Evolutionary conservation across 2,113 vertebrate genomes (phyloP).

Genomic region (Chaetodon auriga): DNA sequence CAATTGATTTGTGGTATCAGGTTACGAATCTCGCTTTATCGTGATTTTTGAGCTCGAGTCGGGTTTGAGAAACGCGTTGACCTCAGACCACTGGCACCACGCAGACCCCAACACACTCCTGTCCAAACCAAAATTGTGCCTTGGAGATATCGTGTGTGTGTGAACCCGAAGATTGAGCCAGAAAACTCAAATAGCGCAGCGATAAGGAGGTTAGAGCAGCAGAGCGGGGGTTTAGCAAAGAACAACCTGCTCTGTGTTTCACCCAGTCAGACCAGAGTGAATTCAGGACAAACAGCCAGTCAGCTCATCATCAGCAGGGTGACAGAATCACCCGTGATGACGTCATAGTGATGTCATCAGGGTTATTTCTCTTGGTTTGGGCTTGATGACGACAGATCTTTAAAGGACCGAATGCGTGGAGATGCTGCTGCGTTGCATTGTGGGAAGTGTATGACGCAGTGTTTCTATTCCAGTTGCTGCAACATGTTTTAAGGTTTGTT

Average conservation of each 20-base stretch:
- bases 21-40: background rate
- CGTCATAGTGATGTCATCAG: no score
- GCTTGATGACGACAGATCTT: no score
- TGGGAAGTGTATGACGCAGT: no score
- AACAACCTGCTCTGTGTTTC: background rate
- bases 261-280: no score
- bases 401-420: no score
- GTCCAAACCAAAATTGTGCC: constrained; percentile 4
- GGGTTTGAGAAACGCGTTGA: background rate
- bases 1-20: background rate
- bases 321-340: no score
- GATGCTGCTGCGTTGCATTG: no score
- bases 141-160: background rate
- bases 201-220: background rate
- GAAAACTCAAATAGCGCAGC: background rate
- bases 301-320: no score
- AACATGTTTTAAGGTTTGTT: background rate
- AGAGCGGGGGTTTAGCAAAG: background rate
- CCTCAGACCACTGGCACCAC: constrained; percentile 2
- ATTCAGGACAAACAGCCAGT: no score
- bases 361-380: no score
- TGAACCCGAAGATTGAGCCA: background rate
- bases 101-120: background rate
- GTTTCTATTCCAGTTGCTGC: background rate
- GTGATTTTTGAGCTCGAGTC: background rate